A percentile compares a stretch with the other conserved stretches of the same genome.
Evolutionary conservation across 2,888 invertebrate species (phyloP).

Genomic region (Merodon equestris): DNA sequence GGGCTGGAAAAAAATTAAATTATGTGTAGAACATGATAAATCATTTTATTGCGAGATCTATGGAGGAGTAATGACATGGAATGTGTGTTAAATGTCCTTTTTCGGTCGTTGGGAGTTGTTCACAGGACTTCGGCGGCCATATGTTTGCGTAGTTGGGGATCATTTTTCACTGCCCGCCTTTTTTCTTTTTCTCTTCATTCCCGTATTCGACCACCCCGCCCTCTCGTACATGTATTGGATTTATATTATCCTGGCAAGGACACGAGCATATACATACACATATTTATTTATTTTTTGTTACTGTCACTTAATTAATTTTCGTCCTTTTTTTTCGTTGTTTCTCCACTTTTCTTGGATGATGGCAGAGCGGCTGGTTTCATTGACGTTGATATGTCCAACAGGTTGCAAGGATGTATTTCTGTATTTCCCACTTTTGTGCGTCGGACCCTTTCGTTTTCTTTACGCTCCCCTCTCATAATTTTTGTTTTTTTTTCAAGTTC

Average conservation of each 20-base stretch:
- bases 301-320: constrained; percentile 61
- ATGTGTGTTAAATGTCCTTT: constrained; percentile 49
- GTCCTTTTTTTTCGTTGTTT: not conserved
- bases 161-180: constrained; percentile 46
- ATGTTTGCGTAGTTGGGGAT: constrained; percentile 43
- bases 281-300: constrained; percentile 23
- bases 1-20: not conserved
- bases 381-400: constrained; percentile 55
- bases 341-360: constrained; percentile 13
- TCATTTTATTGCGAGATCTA: constrained; percentile 56
- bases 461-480: constrained; percentile 5
- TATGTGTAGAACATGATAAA: constrained; percentile 52
- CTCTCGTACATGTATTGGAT: constrained; percentile 10
- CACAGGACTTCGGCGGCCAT: constrained; percentile 30
- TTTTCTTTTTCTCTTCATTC: not conserved
- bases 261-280: constrained; percentile 4
- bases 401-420: constrained; percentile 47
- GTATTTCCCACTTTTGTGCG: constrained; percentile 21
- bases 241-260: constrained; percentile 38
- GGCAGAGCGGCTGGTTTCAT: constrained; percentile 9
- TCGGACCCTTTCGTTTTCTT: constrained; percentile 14
- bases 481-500: constrained; percentile 1
- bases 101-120: not conserved
- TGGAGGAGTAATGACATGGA: constrained; percentile 49
- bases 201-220: no score